Evolutionary conservation across 2,888 invertebrate genomes (phyloP).

Genomic region (Eulithis prunata): DNA sequence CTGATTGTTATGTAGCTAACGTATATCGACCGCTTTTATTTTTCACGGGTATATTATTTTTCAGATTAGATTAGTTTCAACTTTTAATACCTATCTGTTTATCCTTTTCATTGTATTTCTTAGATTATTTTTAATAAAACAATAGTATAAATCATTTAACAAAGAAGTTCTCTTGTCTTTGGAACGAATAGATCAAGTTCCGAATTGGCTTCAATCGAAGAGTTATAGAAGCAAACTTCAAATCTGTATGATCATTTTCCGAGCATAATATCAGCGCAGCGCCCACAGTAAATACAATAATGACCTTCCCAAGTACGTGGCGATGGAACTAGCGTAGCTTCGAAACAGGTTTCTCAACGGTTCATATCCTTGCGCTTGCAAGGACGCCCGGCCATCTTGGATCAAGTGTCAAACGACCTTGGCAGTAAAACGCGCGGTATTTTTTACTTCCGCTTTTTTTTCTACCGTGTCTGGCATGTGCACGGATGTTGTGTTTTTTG

Average conservation of each 20-base stretch:
- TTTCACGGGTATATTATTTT: no score
- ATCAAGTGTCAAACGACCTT: constrained; percentile 44
- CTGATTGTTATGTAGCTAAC: no score
- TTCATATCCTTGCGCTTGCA: constrained; percentile 44
- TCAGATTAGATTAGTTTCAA: no score
- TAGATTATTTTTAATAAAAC: no score
- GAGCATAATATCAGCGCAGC: neutral
- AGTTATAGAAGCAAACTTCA: neutral
- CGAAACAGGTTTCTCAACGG: constrained; percentile 33
- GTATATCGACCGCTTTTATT: no score
- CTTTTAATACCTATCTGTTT: no score
- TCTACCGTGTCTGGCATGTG: neutral
- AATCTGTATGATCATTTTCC: neutral
- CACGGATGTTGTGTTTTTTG: neutral
- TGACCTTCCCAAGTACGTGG: constrained; percentile 17
- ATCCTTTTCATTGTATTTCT: no score
- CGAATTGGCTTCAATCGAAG: no score
- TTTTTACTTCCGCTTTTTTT: constrained; percentile 20
- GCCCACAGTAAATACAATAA: neutral
- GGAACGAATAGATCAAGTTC: no score
- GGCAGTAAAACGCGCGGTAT: constrained; percentile 27
- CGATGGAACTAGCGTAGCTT: constrained; percentile 17
- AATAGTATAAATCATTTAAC: no score
- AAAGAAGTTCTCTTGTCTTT: no score
- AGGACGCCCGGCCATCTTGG: constrained; percentile 52